Percentiles rank a stretch among this genome's conserved stretches.
Conservation (phyloP, 2,113 vertebrate species). For the Albula glossodonta region DNA sequence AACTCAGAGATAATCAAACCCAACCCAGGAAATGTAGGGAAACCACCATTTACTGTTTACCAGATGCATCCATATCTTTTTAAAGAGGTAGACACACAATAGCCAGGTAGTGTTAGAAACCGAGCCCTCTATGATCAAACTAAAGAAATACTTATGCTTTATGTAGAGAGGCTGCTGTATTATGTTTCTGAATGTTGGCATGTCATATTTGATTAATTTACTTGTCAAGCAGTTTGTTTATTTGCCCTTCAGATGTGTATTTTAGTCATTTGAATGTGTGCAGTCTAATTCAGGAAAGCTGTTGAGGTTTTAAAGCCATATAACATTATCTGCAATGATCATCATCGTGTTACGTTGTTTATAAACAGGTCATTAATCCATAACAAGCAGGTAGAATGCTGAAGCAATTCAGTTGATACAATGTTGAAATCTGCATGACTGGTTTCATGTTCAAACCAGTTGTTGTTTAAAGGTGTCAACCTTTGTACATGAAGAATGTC, state of each 20-base stretch:
- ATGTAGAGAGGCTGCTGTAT: background rate
- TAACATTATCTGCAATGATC: background rate
- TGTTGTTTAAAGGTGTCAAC: background rate
- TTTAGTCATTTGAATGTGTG: background rate
- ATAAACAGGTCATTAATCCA: background rate
- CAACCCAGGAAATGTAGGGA: background rate
- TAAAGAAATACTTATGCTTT: conserved; percentile 1
- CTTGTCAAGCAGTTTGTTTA: background rate
- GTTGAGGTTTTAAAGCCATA: background rate
- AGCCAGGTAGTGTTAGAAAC: background rate
- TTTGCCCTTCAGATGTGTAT: background rate
- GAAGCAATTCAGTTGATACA: background rate
- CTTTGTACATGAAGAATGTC: background rate
- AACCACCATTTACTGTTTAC: background rate
- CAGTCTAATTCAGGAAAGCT: conserved; percentile 7
- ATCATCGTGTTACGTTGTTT: background rate
- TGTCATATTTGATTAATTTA: conserved; percentile 4
- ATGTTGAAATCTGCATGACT: background rate
- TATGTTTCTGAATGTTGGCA: background rate
- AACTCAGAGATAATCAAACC: background rate
- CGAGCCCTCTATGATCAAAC: conserved; percentile 6
- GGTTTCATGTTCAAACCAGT: background rate
- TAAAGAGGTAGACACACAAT: background rate
- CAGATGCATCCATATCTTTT: background rate
- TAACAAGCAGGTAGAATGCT: background rate